Conservation (phyloP, 2,888 invertebrate species). For the Lacanobia oleracea region DNA sequence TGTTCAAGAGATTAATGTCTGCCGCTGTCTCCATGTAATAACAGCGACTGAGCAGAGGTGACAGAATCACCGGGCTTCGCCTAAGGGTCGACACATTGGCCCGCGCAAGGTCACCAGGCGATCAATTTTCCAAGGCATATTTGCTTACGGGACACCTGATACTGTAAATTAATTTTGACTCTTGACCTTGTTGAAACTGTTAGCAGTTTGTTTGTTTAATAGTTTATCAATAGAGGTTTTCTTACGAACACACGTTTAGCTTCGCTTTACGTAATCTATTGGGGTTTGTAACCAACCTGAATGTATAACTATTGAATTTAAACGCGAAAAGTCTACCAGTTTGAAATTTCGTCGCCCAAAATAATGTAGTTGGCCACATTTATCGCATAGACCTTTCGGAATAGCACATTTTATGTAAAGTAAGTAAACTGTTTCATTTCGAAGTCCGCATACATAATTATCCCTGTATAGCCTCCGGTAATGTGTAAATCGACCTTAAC, state of each 20-base stretch:
- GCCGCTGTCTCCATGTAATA: conserved; percentile 73
- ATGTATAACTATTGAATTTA: conserved; percentile 19
- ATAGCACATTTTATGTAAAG: conserved; percentile 43
- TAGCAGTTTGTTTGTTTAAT: conserved; percentile 29
- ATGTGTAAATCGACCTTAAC: conserved; percentile 56
- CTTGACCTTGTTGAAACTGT: conserved; percentile 40
- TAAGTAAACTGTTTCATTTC: conserved; percentile 44
- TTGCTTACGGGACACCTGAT: conserved; percentile 48
- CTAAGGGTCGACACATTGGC: conserved; percentile 37
- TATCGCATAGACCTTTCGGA: conserved; percentile 14
- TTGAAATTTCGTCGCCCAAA: conserved; percentile 11
- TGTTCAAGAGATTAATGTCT: conserved; percentile 83
- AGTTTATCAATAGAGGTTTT: conserved; percentile 45
- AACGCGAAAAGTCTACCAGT: not conserved
- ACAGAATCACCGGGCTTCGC: conserved; percentile 58
- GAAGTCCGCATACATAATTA: conserved; percentile 51
- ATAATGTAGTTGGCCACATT: conserved; percentile 35
- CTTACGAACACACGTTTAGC: conserved; percentile 18
- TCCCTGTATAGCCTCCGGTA: conserved; percentile 36
- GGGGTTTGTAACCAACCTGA: conserved; percentile 17
- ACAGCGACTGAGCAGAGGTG: conserved; percentile 60
- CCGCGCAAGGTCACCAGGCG: conserved; percentile 20
- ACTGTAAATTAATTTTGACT: conserved; percentile 52
- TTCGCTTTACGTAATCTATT: conserved; percentile 36
- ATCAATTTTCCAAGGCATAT: conserved; percentile 60